These are phyloP conservation scores for Acomys russatus DNA, from an alignment of 2,797 vertebrate species.

Conservation along the genomic window DNA sequence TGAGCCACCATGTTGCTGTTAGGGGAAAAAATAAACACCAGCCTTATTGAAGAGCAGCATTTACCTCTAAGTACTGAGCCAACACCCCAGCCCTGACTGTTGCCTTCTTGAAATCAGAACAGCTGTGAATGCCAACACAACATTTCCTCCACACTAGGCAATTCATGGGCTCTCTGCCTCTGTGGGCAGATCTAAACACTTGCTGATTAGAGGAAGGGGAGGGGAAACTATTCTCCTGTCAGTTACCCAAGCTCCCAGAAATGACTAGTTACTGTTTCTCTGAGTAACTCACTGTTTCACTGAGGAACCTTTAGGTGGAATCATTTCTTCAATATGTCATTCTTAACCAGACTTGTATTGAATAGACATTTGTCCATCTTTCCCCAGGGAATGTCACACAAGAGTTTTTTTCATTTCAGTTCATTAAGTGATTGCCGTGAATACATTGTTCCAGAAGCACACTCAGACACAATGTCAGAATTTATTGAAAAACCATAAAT, in stretches of 20 bases:
- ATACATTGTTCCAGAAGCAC: neutral
- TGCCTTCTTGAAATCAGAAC: neutral
- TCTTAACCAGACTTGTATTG: neutral
- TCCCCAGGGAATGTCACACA: neutral
- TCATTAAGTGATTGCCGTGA: neutral
- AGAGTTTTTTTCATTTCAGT: neutral
- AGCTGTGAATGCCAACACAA: neutral
- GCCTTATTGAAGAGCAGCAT: no score
- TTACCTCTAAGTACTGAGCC: no score
- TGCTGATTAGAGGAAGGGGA: neutral
- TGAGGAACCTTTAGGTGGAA: neutral
- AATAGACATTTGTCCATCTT: neutral
- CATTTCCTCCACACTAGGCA: neutral
- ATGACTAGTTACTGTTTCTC: no score
- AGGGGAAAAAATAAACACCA: neutral
- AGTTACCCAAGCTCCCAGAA: neutral
- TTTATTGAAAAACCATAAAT: neutral
- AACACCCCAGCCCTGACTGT: no score
- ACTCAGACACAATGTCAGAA: neutral
- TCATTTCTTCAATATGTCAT: neutral
- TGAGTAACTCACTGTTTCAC: neutral
- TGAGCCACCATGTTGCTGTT: neutral
- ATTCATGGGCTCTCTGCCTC: neutral
- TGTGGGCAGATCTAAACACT: neutral
- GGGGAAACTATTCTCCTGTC: neutral